Evolutionary conservation across 2,888 invertebrate genomes (phyloP), one percentile per base, ranked within the genome.

Genomic region (Frankliniella fusca): DNA sequence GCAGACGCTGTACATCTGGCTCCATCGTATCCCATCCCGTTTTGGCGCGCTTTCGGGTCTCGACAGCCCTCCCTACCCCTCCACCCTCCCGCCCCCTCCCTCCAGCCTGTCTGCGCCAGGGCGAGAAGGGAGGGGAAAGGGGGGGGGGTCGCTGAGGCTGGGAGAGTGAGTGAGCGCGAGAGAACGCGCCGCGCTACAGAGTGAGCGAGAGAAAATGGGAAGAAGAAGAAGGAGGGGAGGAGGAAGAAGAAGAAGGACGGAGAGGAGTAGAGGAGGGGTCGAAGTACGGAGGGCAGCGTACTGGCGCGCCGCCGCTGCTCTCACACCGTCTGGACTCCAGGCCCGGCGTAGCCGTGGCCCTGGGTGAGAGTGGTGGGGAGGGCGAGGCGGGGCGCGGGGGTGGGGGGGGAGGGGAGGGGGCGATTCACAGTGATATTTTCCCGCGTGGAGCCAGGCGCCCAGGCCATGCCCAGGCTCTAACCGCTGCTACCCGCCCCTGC

Each of bases 201-300:
- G n/a, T n/a, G 70, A 11, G 70, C 7, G 23, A 23, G 70, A 11
- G 70, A 11, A 23, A 27, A 27, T 9, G 23, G 3, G 27, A 5
- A 27, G 27, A 12, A 23, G 23, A 27, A 27, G 2, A 27, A 27
- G 10, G 10, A 27, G 12, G 27, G 12, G 70, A 23, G 54, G 8
- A n/a, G 20, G 65, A n/a, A n/a, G 8, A n/a, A 65, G 65, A 11
- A 3, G 70, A 23, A 11, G 38, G 38, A 38, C 38, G 38, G 38
- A 38, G 38, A 38, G 38, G 38, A 38, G 38, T 38, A 38, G 5
- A 23, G 70, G 27, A 76, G 70, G 70, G 70, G 70, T 76, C 70
- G 70, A 76, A 76, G 70, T 23, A 76, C 70, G 70, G 70, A 76
- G 70, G 70, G 70, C 70, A 76, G 70, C 70, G 70, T 23, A 76